phyloP scores from a whole-genome alignment of 2,888 invertebrate genomes.

The Corbicula japonica region DNA sequence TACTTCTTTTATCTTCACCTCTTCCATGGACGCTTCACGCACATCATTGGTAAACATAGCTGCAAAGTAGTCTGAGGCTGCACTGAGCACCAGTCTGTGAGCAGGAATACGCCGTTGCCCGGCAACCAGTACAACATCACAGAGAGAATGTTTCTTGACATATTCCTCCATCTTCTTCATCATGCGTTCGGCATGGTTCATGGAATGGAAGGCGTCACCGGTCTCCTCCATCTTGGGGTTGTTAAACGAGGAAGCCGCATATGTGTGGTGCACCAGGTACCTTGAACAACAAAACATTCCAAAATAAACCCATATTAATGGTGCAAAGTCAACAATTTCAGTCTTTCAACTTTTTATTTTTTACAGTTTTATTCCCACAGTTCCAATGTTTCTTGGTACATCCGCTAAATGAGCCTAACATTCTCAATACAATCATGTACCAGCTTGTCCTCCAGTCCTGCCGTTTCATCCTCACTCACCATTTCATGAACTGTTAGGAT shows the following conservation, averaged over 20 bases:
- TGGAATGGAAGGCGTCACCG: slow-evolving; percentile 85
- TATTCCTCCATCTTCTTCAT: slow-evolving; percentile 94
- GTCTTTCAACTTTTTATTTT: too few species aligned
- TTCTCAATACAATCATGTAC: too few species aligned
- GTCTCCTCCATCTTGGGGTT: slow-evolving; percentile 77
- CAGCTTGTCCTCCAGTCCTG: too few species aligned
- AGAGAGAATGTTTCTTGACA: slow-evolving; percentile 93
- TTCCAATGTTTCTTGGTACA: too few species aligned
- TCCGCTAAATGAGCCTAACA: too few species aligned
- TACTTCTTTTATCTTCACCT: slow-evolving; percentile 94
- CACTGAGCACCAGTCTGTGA: slow-evolving; percentile 95
- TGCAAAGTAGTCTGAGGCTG: slow-evolving; percentile 97
- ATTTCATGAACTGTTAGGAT: too few species aligned
- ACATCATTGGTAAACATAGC: slow-evolving; percentile 97
- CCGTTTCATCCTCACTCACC: too few species aligned
- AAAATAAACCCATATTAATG: too few species aligned
- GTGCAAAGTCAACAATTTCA: too few species aligned
- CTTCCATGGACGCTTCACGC: slow-evolving; percentile 93
- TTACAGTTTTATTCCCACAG: too few species aligned
- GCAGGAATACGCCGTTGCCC: slow-evolving; percentile 91
- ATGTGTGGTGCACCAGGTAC: slow-evolving; percentile 84
- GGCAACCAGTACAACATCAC: slow-evolving; percentile 95
- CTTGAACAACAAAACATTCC: slow-evolving; percentile 64
- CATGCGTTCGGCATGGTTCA: slow-evolving; percentile 93
- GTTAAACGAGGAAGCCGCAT: slow-evolving; percentile 73